Evolutionary conservation across 2,797 vertebrate species (phyloP).

Genomic region (Vespertilio murinus): DNA sequence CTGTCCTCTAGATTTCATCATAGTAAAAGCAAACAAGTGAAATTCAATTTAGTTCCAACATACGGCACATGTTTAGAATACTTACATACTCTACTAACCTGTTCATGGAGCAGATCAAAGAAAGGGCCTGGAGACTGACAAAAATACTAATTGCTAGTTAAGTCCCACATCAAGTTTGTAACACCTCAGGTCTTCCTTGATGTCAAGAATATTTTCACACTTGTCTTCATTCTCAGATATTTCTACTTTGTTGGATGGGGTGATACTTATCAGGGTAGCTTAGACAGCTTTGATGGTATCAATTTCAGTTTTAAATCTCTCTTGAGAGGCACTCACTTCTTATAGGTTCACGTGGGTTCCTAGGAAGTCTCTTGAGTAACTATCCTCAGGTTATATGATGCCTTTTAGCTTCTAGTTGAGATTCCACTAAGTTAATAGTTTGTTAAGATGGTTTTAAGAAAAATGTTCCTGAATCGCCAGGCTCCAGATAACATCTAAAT

Average conservation of each 20-base stretch:
- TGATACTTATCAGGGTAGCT: neutral
- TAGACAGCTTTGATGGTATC: slow-evolving; percentile 42
- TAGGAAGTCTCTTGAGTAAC: neutral
- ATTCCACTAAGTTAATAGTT: slow-evolving; percentile 55
- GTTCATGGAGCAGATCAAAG: neutral
- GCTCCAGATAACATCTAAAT: slow-evolving; percentile 30
- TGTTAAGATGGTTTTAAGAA: slow-evolving; percentile 40
- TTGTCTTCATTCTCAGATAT: slow-evolving; percentile 43
- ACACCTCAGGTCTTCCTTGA: slow-evolving; percentile 3
- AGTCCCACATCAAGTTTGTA: neutral
- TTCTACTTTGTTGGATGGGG: neutral
- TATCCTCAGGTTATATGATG: neutral
- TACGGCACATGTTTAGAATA: neutral
- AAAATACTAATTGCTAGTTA: slow-evolving; percentile 27
- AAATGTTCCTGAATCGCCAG: neutral
- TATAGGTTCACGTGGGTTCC: slow-evolving; percentile 43
- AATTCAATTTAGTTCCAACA: neutral
- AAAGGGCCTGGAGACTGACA: neutral
- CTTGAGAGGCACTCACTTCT: slow-evolving; percentile 18
- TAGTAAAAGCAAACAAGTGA: neutral
- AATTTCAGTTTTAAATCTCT: slow-evolving; percentile 53
- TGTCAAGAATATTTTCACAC: slow-evolving; percentile 49
- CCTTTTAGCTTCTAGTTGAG: slow-evolving; percentile 34
- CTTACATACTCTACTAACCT: neutral
- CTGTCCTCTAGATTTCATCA: neutral